Evolutionary conservation across 2,797 vertebrate species (phyloP).

Genomic region (Nyctibius grandis): DNA sequence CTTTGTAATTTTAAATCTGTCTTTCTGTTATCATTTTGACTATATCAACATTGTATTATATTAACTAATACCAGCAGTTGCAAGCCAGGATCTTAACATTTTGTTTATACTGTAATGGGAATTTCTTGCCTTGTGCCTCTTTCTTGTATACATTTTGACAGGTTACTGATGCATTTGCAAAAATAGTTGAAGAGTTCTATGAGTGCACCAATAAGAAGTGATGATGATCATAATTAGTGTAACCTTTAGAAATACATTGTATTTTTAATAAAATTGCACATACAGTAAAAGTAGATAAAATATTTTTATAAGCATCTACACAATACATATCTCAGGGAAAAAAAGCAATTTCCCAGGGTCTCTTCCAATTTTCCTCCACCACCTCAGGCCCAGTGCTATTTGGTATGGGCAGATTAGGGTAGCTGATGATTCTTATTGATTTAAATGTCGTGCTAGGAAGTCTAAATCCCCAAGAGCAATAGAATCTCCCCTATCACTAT

Average conservation of each 20-base stretch:
- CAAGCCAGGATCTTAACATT: neutral
- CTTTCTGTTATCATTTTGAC: neutral
- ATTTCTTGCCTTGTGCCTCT: neutral
- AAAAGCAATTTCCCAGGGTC: neutral
- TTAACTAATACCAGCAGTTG: neutral
- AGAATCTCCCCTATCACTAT: constrained; percentile 60
- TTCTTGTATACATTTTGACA: neutral
- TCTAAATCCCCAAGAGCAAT: constrained; percentile 56
- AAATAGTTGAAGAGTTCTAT: neutral
- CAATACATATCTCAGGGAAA: neutral
- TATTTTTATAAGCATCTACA: neutral
- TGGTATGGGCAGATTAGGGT: constrained; percentile 17
- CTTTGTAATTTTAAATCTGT: neutral
- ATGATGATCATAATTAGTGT: neutral
- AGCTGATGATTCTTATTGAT: constrained; percentile 58
- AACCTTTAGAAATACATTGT: neutral
- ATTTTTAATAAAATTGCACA: neutral
- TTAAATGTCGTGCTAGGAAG: constrained; percentile 58
- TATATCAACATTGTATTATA: neutral
- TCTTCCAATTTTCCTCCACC: constrained; percentile 8
- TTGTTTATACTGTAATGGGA: neutral
- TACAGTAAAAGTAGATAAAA: neutral
- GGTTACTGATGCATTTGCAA: neutral
- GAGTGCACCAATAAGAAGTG: neutral
- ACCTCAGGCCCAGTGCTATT: constrained; percentile 28